Percentiles rank a stretch among this genome's conserved stretches.
Evolutionary conservation across 1,140 invertebrate species (phyloP).

Genomic region (Centruroides sculpturatus): DNA sequence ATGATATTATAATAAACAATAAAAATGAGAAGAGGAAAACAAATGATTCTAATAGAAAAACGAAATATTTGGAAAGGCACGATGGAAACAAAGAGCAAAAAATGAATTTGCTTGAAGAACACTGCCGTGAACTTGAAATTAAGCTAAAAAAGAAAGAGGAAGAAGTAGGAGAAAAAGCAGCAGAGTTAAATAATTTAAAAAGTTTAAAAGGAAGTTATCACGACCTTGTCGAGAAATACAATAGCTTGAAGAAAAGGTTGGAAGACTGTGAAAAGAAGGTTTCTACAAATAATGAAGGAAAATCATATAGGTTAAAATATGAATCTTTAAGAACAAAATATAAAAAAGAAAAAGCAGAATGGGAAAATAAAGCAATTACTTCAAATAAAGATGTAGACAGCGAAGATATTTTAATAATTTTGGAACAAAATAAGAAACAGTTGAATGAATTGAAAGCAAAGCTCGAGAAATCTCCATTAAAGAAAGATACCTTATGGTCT

Average conservation of each 20-base stretch:
- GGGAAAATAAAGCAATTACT: neutral
- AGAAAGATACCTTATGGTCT: slow-evolving; percentile 8
- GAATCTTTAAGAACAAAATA: neutral
- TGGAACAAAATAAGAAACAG: too few species aligned
- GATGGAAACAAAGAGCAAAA: too few species aligned
- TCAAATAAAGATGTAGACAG: neutral
- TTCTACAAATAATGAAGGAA: neutral
- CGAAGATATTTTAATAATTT: too few species aligned
- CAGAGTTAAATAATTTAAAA: too few species aligned
- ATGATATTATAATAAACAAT: too few species aligned
- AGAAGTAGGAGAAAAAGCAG: too few species aligned
- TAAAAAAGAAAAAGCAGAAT: neutral
- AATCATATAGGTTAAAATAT: neutral
- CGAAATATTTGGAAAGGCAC: too few species aligned
- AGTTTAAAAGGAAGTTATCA: neutral
- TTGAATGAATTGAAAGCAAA: neutral
- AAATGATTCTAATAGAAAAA: too few species aligned
- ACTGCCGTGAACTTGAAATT: too few species aligned
- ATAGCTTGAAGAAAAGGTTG: neutral
- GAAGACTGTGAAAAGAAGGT: neutral
- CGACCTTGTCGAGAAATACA: neutral
- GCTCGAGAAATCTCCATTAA: slow-evolving; percentile 8
- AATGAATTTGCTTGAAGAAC: too few species aligned
- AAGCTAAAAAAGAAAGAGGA: too few species aligned
- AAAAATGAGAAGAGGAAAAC: too few species aligned